Evolutionary conservation across 2,797 vertebrate species (phyloP).

Genomic region (Squalus acanthias): DNA sequence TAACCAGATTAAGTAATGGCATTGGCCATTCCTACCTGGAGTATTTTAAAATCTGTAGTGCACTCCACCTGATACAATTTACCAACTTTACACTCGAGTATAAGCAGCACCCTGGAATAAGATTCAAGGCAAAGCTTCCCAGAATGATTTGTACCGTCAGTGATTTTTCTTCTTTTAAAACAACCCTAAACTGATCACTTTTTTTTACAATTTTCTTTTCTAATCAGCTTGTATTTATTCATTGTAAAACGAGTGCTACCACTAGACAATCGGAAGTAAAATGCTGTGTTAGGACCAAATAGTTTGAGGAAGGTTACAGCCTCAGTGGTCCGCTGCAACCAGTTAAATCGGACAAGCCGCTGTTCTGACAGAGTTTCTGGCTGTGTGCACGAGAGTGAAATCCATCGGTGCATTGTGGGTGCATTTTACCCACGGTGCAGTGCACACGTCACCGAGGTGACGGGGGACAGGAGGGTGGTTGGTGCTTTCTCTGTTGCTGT

Average conservation of each 20-base stretch:
- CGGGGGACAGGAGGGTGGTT: not conserved
- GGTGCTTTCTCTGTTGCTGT: not conserved
- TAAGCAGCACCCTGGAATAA: not conserved
- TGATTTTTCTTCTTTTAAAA: not conserved
- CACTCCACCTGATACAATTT: not conserved
- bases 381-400: not conserved
- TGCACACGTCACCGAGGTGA: not conserved
- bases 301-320: too few relatives aligned
- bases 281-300: not conserved
- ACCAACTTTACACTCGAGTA: not conserved
- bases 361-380: not conserved
- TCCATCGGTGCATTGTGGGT: not conserved
- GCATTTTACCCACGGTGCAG: not conserved
- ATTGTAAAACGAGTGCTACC: not conserved
- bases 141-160: not conserved
- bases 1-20: not conserved
- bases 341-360: not conserved
- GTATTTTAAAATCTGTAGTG: not conserved
- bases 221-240: not conserved
- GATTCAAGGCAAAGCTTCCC: not conserved
- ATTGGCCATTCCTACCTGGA: not conserved
- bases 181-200: not conserved
- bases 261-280: not conserved
- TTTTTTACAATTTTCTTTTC: conserved; percentile 14
- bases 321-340: not conserved